Percentiles rank a stretch among this genome's conserved stretches.
Evolutionary conservation across 2,113 vertebrate species (phyloP).

Genomic region (rat (Rattus norvegicus)): GRCr8 NC_086019.1:3694001-3694500

Average conservation of each 20-base stretch:
- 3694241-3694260: not conserved
- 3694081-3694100: not conserved
- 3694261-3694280: not conserved
- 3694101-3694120: not conserved
- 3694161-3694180: not conserved
- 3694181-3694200: not conserved
- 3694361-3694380: not conserved
- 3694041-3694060: not conserved
- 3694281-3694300: not conserved
- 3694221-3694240: too few relatives aligned
- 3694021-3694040: not conserved
- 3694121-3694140: not conserved
- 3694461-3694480: not conserved
- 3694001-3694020: not conserved
- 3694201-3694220: not conserved
- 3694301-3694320: not conserved
- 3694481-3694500: not conserved
- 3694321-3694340: too few relatives aligned
- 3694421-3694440: too few relatives aligned
- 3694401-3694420: not conserved
- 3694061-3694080: too few relatives aligned
- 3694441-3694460: accelerated
- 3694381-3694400: not conserved
- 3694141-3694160: not conserved
- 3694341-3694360: not conserved